Percentiles rank a stretch among this genome's conserved stretches.
Evolutionary conservation across 2,888 invertebrate genomes (phyloP).

Genomic region (Cabera pusaria): DNA sequence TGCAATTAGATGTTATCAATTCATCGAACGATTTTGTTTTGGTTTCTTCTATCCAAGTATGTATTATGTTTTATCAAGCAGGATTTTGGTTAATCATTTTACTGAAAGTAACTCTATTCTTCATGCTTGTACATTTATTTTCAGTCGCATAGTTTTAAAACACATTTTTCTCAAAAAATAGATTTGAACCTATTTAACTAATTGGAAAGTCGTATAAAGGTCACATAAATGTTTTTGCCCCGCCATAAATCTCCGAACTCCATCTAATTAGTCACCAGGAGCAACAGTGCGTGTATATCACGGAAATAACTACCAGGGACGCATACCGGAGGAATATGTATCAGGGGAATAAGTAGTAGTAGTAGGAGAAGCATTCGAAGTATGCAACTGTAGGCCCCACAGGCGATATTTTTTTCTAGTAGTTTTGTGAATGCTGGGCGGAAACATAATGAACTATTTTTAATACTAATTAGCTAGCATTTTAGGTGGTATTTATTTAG

Average conservation of each 20-base stretch:
- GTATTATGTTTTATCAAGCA: too few relatives aligned
- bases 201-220: constrained; percentile 39
- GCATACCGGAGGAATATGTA: constrained; percentile 57
- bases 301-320: constrained; percentile 57
- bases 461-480: background rate
- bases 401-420: constrained; percentile 48
- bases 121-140: too few relatives aligned
- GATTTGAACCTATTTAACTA: constrained; percentile 33
- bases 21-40: too few relatives aligned
- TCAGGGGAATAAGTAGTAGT: background rate
- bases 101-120: too few relatives aligned
- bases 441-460: constrained; percentile 25
- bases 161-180: too few relatives aligned
- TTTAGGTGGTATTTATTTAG: too few relatives aligned
- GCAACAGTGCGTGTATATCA: constrained; percentile 46
- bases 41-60: too few relatives aligned
- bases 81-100: too few relatives aligned
- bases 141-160: too few relatives aligned
- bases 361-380: constrained; percentile 43
- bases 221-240: constrained; percentile 12
- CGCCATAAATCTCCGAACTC: constrained; percentile 13
- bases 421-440: constrained; percentile 55
- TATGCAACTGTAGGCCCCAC: constrained; percentile 51
- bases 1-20: too few relatives aligned
- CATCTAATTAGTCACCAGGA: constrained; percentile 60